Percentiles rank a stretch among this genome's conserved stretches.
phyloP scores from a whole-genome alignment of 1,140 invertebrate species.

The Eriosoma lanigerum region DNA sequence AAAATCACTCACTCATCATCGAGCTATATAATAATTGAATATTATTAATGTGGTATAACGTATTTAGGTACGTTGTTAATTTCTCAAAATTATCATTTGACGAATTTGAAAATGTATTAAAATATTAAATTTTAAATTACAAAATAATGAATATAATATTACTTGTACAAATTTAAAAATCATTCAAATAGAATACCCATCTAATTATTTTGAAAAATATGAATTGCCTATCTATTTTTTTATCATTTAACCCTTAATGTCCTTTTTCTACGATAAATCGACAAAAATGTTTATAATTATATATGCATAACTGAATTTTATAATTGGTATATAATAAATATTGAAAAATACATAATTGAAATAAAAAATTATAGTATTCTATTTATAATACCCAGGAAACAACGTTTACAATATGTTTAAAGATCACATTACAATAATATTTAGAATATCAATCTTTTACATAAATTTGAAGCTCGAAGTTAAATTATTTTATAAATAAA shows the following conservation, averaged over 20 bases:
- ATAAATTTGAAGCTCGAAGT: slow-evolving; percentile 21
- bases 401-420: neutral
- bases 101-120: neutral
- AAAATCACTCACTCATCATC: neutral
- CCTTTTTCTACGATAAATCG: slow-evolving; percentile 6
- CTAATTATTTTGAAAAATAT: slow-evolving; percentile 9
- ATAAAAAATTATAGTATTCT: neutral
- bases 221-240: neutral
- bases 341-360: neutral
- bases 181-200: neutral
- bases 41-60: neutral
- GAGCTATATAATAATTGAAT: neutral
- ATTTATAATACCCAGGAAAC: neutral
- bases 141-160: neutral
- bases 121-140: neutral
- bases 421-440: slow-evolving; percentile 5
- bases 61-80: too few relatives aligned
- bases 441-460: slow-evolving; percentile 25
- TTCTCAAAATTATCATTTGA: neutral
- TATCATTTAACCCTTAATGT: slow-evolving; percentile 6
- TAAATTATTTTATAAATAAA: slow-evolving; percentile 13
- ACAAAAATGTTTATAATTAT: neutral
- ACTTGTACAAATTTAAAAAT: neutral
- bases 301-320: neutral
- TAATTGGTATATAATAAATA: too few relatives aligned